Base-by-base conservation (phyloP, 2,888 invertebrate species). In the Gandaritis pyraliata region DNA sequence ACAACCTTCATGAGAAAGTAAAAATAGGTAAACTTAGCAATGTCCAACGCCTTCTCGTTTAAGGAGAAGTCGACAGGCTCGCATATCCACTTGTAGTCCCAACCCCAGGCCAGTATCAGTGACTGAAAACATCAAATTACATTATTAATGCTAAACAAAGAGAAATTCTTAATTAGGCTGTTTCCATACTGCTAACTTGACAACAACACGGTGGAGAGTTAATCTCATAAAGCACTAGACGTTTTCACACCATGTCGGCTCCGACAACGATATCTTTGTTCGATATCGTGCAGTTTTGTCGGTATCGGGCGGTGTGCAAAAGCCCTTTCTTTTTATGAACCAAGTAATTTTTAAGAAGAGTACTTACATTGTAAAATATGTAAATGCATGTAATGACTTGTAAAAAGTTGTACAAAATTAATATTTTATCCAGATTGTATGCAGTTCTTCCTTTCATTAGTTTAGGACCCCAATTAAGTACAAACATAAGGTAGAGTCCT, bases 391-490 rank as follows among this genome's bases (percentile, higher is more conserved):
- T 70, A 0, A 93, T 2, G 12, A 96, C 94, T 93, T 97, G 96
- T 2, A 93, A 52, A 0, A 93, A 80, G 74, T 97, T 96, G 77
- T 96, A 96, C 0, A 93, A 75, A 61, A 95, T 93, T 72, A 97
- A 89, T 13, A 95, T 61, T 70, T 90, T 93, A 18, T 95, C 92
- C 38, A 97, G 74, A 58, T 96, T 93, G 68, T 93, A 94, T 0
- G 96, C 94, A 51, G 88, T 81, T 16, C 95, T 90, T 61, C 94
- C 88, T 59, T 93, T 93, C 97, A 97, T 97, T 77, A 94, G 91
- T 45, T 90, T 86, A 0, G 97, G 97, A 0, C 97, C 97, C 77
- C 94, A 88, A 74, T 94, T 94, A 23, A 94, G 86, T 0, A 97
- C 95, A 72, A 96, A 94, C 72, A 94, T 90, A 12, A 97, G 86